Conservation (phyloP, 2,113 vertebrate species). For the Leptobrachium ailaonicum region DNA sequence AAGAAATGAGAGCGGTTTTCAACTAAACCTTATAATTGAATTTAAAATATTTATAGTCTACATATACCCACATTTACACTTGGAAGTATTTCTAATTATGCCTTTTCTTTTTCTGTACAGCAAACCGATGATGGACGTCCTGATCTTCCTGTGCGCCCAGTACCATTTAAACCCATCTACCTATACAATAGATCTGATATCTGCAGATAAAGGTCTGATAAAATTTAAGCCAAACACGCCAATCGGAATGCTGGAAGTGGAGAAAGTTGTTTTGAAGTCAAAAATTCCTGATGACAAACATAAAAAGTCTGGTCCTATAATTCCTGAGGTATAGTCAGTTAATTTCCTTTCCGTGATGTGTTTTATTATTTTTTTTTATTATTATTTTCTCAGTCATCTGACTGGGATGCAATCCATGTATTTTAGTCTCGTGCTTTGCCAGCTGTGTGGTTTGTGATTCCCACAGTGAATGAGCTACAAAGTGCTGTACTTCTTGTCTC, state of each 20-base stretch:
- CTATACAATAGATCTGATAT: constrained; percentile 86
- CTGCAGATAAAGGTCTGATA: constrained; percentile 78
- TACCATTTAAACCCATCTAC: constrained; percentile 93
- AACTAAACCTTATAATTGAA: too few species aligned
- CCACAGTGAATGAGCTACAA: neutral
- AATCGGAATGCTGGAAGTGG: constrained; percentile 87
- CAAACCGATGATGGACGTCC: constrained; percentile 92
- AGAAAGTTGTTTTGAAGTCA: constrained; percentile 86
- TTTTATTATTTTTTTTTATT: neutral
- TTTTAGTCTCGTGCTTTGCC: neutral
- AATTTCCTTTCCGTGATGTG: neutral
- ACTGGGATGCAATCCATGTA: neutral
- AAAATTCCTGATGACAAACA: constrained; percentile 82
- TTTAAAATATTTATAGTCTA: too few species aligned
- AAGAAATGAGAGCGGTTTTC: too few species aligned
- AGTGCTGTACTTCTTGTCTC: neutral
- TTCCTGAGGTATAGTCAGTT: constrained; percentile 84
- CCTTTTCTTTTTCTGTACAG: constrained; percentile 68
- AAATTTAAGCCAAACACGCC: constrained; percentile 93
- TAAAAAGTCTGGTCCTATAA: constrained; percentile 80
- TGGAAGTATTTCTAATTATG: neutral
- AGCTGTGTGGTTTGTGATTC: neutral
- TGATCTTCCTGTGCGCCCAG: constrained; percentile 89
- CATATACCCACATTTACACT: too few species aligned
- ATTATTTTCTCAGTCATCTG: neutral